Conservation (phyloP, 2,888 invertebrate species). For the Leptopterna dolabrata region DNA sequence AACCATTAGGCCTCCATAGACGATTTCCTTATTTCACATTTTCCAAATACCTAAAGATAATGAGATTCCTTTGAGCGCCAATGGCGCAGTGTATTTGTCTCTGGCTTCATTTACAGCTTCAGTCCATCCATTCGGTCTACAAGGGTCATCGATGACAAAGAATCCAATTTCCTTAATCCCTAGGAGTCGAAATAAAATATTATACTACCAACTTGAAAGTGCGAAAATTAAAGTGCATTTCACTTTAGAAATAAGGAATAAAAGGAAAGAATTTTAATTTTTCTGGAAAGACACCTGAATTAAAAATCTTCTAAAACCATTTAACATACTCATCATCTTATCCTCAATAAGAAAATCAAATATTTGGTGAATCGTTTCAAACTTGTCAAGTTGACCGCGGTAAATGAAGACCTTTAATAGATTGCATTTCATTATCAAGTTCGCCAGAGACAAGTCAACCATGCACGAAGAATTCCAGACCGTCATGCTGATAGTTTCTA, state of each 20-base stretch:
- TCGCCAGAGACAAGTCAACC: neutral
- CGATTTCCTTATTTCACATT: neutral
- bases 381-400: neutral
- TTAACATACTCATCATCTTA: neutral
- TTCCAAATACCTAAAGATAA: neutral
- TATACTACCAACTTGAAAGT: no score
- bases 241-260: neutral
- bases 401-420: neutral
- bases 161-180: slow-evolving; percentile 9
- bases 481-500: slow-evolving; percentile 11
- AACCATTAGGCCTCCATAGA: no score
- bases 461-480: neutral
- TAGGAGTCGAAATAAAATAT: neutral
- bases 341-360: neutral
- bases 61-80: neutral
- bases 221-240: no score
- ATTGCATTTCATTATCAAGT: neutral
- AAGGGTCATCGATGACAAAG: slow-evolving; percentile 9
- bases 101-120: neutral
- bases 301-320: neutral
- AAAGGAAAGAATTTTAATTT: no score
- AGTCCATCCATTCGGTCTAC: neutral
- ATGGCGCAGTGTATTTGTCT: neutral
- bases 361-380: neutral
- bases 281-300: no score